These are phyloP conservation scores for Drosophila kikkawai DNA, from an alignment of 1,140 invertebrate genomes.

Conservation along the genomic window DNA sequence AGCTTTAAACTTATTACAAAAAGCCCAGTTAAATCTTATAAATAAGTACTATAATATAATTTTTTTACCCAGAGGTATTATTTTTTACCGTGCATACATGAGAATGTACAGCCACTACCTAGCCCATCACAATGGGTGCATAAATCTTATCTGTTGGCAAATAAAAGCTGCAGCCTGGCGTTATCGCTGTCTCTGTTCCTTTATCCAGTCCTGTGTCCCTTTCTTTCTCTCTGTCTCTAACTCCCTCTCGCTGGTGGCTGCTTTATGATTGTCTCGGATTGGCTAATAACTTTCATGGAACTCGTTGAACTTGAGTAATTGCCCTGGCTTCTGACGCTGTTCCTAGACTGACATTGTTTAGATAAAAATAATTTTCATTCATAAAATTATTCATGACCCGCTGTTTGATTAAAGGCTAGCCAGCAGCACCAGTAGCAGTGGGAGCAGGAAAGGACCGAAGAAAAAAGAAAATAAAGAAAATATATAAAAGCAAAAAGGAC, in stretches of 20 bases:
- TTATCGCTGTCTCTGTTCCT: constrained; percentile 12
- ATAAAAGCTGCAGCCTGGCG: constrained; percentile 54
- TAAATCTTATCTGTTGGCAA: constrained; percentile 44
- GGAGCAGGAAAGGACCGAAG: neutral
- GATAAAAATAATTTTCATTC: constrained; percentile 51
- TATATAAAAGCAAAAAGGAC: neutral
- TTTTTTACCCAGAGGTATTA: too few relatives aligned
- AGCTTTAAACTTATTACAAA: neutral
- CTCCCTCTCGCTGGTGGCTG: neutral
- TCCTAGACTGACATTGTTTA: constrained; percentile 30
- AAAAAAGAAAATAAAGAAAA: neutral
- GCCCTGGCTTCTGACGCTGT: constrained; percentile 9
- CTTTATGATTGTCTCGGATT: constrained; percentile 13
- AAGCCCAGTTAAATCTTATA: neutral
- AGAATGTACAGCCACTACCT: constrained; percentile 14
- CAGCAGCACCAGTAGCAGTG: neutral
- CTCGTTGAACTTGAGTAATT: constrained; percentile 71
- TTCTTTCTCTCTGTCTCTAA: neutral
- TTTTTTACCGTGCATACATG: constrained; percentile 5
- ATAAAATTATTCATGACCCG: constrained; percentile 53
- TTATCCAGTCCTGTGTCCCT: neutral
- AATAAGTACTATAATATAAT: neutral
- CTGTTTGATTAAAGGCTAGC: constrained; percentile 56
- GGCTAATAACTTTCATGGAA: constrained; percentile 57
- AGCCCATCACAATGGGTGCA: constrained; percentile 35